Conservation (phyloP, 1,140 invertebrate species). For the Psix sp. region DNA sequence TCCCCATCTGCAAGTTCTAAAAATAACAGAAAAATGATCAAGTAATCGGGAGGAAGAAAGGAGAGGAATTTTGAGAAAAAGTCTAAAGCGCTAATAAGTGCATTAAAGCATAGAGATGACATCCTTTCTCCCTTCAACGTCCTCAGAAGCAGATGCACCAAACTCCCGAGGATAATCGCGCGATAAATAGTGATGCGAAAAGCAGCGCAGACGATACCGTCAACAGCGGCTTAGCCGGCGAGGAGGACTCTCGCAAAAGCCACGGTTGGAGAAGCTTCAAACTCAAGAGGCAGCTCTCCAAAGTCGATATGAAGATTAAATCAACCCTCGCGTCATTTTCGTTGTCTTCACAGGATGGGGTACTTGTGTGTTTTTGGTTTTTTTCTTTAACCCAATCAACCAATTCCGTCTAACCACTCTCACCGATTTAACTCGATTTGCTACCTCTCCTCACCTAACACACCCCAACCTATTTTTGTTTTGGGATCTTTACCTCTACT, state of each 20-base stretch:
- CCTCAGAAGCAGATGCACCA: conserved; percentile 57
- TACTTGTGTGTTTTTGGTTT: conserved; percentile 69
- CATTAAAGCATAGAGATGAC: conserved; percentile 22
- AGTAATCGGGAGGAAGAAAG: neutral
- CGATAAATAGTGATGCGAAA: conserved; percentile 62
- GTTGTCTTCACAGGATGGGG: conserved; percentile 74
- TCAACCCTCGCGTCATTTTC: conserved; percentile 78
- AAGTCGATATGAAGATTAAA: conserved; percentile 87
- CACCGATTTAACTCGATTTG: neutral
- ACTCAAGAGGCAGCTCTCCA: conserved; percentile 87
- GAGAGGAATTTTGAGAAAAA: conserved; percentile 3
- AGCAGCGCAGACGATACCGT: conserved; percentile 58
- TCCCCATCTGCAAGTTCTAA: too few relatives aligned
- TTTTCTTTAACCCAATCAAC: conserved; percentile 10
- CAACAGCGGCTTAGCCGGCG: conserved; percentile 53
- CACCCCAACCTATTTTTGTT: conserved; percentile 21
- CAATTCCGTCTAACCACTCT: neutral
- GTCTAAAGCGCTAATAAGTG: conserved; percentile 47
- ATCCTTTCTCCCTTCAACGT: conserved; percentile 59
- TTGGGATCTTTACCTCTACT: conserved; percentile 1
- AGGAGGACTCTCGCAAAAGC: conserved; percentile 68
- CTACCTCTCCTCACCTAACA: neutral
- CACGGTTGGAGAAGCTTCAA: conserved; percentile 84
- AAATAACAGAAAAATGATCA: neutral
- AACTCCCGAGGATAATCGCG: conserved; percentile 57